These are phyloP conservation scores for Brenthis daphne DNA, from an alignment of 2,888 invertebrate genomes.

Conservation along the genomic window DNA sequence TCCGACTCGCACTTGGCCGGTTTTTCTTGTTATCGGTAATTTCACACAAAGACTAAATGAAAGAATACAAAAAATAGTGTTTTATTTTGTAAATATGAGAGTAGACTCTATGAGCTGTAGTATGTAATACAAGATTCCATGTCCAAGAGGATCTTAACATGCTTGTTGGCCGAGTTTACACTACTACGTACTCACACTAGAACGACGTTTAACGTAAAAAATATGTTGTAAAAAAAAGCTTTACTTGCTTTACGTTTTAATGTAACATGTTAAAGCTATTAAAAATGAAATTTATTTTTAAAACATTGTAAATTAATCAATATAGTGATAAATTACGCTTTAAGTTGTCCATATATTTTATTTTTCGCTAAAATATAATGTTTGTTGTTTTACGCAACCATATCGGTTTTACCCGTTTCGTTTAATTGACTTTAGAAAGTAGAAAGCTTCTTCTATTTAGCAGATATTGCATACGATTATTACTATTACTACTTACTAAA, in stretches of 20 bases:
- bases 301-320: too few species aligned
- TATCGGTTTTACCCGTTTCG: too few species aligned
- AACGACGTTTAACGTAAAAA: constrained; percentile 11
- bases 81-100: constrained; percentile 3
- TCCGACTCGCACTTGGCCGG: too few species aligned
- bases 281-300: too few species aligned
- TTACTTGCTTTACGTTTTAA: background rate
- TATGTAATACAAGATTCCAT: constrained; percentile 20
- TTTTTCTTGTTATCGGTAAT: background rate
- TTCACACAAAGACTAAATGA: background rate
- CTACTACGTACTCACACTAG: constrained; percentile 7
- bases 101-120: constrained; percentile 2
- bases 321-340: too few species aligned
- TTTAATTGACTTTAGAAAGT: too few species aligned
- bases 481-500: background rate
- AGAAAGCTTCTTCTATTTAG: too few species aligned
- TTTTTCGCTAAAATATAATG: too few species aligned
- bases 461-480: too few species aligned
- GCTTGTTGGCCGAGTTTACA: constrained; percentile 24
- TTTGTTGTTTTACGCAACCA: too few species aligned
- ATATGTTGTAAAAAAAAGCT: background rate
- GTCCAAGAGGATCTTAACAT: constrained; percentile 23
- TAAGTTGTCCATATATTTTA: too few species aligned
- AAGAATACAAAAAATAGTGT: background rate
- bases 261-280: background rate